Percentiles rank a stretch among this genome's conserved stretches.
Conservation (phyloP, 2,888 invertebrate genomes). For the Nemurella pictetii region DNA sequence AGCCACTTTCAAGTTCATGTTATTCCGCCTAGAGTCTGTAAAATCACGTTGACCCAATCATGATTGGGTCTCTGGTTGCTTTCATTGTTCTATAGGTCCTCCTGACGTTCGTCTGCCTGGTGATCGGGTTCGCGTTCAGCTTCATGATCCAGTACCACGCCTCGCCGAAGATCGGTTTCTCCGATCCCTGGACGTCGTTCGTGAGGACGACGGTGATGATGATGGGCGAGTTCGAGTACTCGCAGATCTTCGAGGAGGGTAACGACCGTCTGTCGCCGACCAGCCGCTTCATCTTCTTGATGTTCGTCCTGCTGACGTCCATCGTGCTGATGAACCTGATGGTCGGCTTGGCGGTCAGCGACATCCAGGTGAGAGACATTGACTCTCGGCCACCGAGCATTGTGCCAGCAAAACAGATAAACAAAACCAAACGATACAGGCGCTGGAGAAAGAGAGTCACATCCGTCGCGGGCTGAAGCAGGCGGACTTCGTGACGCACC, state of each 20-base stretch:
- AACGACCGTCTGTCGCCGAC: conserved; percentile 46
- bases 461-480: conserved; percentile 51
- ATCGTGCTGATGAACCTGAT: conserved; percentile 61
- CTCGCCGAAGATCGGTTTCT: conserved; percentile 52
- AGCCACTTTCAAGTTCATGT: too few species aligned
- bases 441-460: conserved; percentile 48
- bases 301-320: conserved; percentile 57
- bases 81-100: conserved; percentile 51
- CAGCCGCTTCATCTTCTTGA: conserved; percentile 55
- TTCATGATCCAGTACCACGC: conserved; percentile 58
- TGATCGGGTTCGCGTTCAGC: conserved; percentile 60
- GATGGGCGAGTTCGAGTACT: conserved; percentile 61
- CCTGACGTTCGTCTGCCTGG: conserved; percentile 57
- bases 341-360: conserved; percentile 60
- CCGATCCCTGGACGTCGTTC: conserved; percentile 51
- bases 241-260: conserved; percentile 49
- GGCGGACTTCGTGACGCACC: conserved; percentile 51
- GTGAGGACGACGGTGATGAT: conserved; percentile 62
- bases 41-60: too few species aligned
- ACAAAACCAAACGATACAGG: conserved; percentile 30
- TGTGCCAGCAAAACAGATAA: neutral
- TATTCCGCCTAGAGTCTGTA: too few species aligned
- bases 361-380: conserved; percentile 48
- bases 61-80: too few species aligned
- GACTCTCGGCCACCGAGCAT: neutral